phyloP scores from a whole-genome alignment of 2,113 vertebrate genomes.

The Rhinopithecus roxellana region DNA sequence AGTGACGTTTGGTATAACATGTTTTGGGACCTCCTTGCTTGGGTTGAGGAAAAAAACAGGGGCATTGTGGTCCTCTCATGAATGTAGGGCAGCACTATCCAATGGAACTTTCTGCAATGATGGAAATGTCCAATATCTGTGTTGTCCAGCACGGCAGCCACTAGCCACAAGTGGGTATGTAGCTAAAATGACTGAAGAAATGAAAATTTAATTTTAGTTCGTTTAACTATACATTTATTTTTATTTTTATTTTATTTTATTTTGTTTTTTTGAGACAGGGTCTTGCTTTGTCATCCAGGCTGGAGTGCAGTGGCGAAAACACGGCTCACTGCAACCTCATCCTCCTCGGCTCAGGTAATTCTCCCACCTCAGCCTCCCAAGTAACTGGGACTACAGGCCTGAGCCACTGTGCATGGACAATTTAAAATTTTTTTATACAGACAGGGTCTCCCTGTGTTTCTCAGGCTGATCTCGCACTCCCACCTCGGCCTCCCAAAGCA shows the following conservation, averaged over 20 bases:
- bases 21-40: not conserved
- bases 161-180: not conserved
- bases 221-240: not conserved
- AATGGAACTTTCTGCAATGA: not conserved
- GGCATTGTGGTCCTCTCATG: not conserved
- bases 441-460: not conserved
- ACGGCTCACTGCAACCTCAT: not conserved
- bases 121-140: not conserved
- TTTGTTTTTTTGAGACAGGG: too few species aligned
- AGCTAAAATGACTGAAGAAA: not conserved
- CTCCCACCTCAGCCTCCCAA: not conserved
- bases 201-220: not conserved
- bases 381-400: not conserved
- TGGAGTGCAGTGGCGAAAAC: not conserved
- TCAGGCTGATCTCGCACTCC: not conserved
- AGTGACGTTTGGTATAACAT: not conserved
- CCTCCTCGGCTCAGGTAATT: not conserved
- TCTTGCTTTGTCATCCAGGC: not conserved
- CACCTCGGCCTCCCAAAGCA: not conserved
- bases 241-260: too few species aligned
- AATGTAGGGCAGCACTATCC: not conserved
- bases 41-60: not conserved
- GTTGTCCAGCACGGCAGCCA: not conserved
- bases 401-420: not conserved
- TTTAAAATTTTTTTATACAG: not conserved